phyloP scores from a whole-genome alignment of 2,888 invertebrate species.

The Xanthia togata region DNA sequence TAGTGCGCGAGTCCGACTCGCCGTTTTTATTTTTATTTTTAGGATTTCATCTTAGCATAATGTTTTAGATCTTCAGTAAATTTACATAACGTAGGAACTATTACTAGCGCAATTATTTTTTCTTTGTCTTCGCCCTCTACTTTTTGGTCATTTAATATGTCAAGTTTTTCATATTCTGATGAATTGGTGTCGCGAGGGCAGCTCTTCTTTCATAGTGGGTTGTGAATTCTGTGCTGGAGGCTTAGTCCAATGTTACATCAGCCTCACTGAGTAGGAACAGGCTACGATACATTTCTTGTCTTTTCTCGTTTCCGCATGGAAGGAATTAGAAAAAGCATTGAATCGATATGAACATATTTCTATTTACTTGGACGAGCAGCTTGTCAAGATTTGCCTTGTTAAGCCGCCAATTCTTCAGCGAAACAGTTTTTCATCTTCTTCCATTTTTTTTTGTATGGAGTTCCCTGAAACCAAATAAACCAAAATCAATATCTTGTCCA shows the following conservation, averaged over 20 bases:
- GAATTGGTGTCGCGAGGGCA: too few species aligned
- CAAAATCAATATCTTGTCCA: background rate
- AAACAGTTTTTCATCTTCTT: background rate
- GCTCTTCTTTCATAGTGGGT: too few species aligned
- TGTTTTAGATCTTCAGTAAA: too few species aligned
- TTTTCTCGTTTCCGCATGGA: background rate
- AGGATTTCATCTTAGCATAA: too few species aligned
- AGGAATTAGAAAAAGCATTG: background rate
- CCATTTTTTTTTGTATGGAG: background rate
- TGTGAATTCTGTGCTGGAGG: background rate
- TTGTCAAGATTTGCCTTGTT: background rate
- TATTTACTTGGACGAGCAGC: background rate
- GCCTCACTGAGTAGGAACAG: background rate
- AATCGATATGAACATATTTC: background rate
- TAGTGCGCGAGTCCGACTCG: too few species aligned
- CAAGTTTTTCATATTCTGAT: too few species aligned
- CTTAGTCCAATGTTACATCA: background rate
- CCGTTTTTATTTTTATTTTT: too few species aligned
- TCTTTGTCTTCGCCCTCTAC: too few species aligned
- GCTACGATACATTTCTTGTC: background rate
- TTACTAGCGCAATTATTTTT: too few species aligned
- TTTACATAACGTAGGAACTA: too few species aligned
- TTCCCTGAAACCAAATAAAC: slow-evolving; percentile 4
- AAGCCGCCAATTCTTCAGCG: background rate
- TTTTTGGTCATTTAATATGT: too few species aligned